Conservation (phyloP, 2,888 invertebrate genomes). For the Anoncus sp. region DNA sequence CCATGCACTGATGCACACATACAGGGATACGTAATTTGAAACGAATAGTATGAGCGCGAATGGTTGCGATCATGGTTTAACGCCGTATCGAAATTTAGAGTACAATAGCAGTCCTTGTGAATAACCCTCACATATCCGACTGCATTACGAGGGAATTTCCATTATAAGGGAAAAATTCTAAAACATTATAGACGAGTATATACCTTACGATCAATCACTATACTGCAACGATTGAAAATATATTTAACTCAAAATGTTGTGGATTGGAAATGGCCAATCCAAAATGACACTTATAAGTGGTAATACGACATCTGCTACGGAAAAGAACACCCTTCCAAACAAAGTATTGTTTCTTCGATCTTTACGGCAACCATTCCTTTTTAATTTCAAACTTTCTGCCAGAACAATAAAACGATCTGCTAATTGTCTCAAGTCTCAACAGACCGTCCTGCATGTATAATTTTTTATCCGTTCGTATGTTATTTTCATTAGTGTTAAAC, state of each 20-base stretch:
- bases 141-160: too few species aligned
- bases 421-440: background rate
- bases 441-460: background rate
- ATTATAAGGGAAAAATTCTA: too few species aligned
- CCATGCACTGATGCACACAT: background rate
- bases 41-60: background rate
- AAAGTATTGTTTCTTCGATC: background rate
- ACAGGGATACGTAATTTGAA: background rate
- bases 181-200: too few species aligned
- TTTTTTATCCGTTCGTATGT: constrained; percentile 3
- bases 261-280: too few species aligned
- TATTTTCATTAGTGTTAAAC: constrained; percentile 2
- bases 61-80: background rate
- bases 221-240: background rate
- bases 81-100: too few species aligned
- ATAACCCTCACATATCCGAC: too few species aligned
- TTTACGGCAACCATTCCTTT: background rate
- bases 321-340: background rate
- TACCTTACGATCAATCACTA: background rate
- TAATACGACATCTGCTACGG: too few species aligned
- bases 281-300: too few species aligned
- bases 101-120: too few species aligned
- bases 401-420: background rate
- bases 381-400: background rate
- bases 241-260: too few species aligned